Percentiles rank a stretch among this genome's conserved stretches.
phyloP scores from a whole-genome alignment of 2,797 vertebrate species.

The Sciurus carolinensis region DNA sequence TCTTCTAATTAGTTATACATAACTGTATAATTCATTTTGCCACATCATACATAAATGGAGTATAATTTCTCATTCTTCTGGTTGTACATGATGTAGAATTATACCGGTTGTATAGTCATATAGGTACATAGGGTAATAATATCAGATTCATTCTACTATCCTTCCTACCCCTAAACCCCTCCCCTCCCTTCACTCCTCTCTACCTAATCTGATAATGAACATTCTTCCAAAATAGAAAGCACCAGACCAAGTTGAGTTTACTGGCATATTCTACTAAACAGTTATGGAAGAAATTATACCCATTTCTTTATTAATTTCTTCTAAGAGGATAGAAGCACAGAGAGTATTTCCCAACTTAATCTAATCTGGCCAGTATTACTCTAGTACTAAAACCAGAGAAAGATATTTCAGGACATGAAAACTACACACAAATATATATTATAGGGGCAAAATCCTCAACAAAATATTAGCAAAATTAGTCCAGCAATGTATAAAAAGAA shows the following conservation, averaged over 20 bases:
- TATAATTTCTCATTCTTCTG: too few relatives aligned
- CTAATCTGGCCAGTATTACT: neutral
- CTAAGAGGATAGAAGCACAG: neutral
- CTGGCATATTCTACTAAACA: neutral
- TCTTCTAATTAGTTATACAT: too few relatives aligned
- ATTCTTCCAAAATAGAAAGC: neutral
- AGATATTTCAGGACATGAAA: neutral
- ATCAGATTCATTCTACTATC: too few relatives aligned
- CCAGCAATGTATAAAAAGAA: neutral
- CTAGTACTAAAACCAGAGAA: neutral
- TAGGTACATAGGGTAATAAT: too few relatives aligned
- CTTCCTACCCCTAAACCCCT: too few relatives aligned
- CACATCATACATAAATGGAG: too few relatives aligned
- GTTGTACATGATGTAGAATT: too few relatives aligned
- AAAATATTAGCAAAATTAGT: neutral
- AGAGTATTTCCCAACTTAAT: neutral
- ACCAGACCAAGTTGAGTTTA: neutral
- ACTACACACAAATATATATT: neutral
- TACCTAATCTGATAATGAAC: too few relatives aligned
- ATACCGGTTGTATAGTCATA: too few relatives aligned
- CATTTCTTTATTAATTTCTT: neutral
- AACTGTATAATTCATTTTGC: too few relatives aligned
- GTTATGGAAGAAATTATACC: neutral
- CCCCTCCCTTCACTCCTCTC: too few relatives aligned
- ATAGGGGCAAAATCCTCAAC: neutral